Percentiles rank a stretch among this genome's conserved stretches.
Evolutionary conservation across 2,797 vertebrate genomes (phyloP).

Genomic region (Tangara arthus): DNA sequence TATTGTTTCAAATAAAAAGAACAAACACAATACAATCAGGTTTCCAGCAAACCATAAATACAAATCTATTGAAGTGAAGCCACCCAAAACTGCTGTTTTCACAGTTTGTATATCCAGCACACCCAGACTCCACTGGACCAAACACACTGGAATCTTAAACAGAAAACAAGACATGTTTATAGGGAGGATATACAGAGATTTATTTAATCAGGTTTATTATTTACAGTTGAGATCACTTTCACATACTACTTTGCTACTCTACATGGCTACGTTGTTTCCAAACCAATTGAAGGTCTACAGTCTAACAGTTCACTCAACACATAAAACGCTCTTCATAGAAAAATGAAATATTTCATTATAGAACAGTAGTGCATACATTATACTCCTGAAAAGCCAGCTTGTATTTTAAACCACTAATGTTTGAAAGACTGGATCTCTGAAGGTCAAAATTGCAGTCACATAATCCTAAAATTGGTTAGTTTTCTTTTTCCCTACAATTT

Average conservation of each 20-base stretch:
- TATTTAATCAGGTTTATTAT: conserved; percentile 83
- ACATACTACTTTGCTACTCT: conserved; percentile 75
- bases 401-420: conserved; percentile 63
- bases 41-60: neutral
- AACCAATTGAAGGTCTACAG: conserved; percentile 73
- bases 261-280: conserved; percentile 75
- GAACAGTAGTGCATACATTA: conserved; percentile 80
- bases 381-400: conserved; percentile 76
- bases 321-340: conserved; percentile 72
- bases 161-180: conserved; percentile 2
- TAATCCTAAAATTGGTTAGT: conserved; percentile 57
- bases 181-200: conserved; percentile 78
- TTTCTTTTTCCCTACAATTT: conserved; percentile 44
- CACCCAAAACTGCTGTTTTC: neutral
- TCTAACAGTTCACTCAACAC: conserved; percentile 74
- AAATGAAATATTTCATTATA: conserved; percentile 73
- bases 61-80: neutral
- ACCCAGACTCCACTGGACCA: neutral
- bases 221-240: conserved; percentile 84
- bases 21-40: neutral
- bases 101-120: neutral
- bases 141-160: neutral
- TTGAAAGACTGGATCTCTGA: conserved; percentile 69
- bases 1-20: neutral
- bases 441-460: conserved; percentile 56